These are phyloP conservation scores for Selene dorsalis DNA, from an alignment of 2,797 vertebrate genomes.

Conservation along the genomic window DNA sequence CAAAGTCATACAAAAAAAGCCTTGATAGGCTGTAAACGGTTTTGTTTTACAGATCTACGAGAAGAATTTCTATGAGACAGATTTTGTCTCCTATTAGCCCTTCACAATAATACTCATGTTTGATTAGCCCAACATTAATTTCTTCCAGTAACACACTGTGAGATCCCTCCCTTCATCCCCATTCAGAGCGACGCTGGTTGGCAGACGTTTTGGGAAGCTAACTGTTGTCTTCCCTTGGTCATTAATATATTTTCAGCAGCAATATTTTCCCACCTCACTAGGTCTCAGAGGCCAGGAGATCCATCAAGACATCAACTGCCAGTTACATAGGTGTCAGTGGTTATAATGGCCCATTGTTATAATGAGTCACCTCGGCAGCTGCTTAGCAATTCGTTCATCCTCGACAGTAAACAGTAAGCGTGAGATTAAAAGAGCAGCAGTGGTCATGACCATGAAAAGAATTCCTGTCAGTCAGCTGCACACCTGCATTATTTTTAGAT, in stretches of 20 bases:
- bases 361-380: slow-evolving; percentile 32
- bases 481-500: slow-evolving; percentile 55
- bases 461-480: slow-evolving; percentile 42
- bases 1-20: slow-evolving; percentile 12
- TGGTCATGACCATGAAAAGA: slow-evolving; percentile 25
- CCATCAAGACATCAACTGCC: slow-evolving; percentile 33
- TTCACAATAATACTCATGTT: slow-evolving; percentile 29
- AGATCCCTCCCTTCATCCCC: slow-evolving; percentile 15
- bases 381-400: slow-evolving; percentile 31
- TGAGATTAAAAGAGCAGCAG: slow-evolving; percentile 31
- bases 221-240: slow-evolving; percentile 43
- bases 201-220: slow-evolving; percentile 38
- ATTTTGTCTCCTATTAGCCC: slow-evolving; percentile 25
- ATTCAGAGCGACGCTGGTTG: slow-evolving; percentile 12
- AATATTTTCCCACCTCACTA: slow-evolving; percentile 18
- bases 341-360: slow-evolving; percentile 37
- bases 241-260: slow-evolving; percentile 22
- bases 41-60: slow-evolving; percentile 36
- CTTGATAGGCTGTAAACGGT: neutral
- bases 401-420: slow-evolving; percentile 26
- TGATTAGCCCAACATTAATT: slow-evolving; percentile 33
- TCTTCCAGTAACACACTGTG: slow-evolving; percentile 11
- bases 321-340: slow-evolving; percentile 27
- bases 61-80: slow-evolving; percentile 12
- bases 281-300: slow-evolving; percentile 26